Evolutionary conservation across 2,888 invertebrate genomes (phyloP), one percentile per base, ranked within the genome.

Genomic region (Galerucella calmariensis): DNA sequence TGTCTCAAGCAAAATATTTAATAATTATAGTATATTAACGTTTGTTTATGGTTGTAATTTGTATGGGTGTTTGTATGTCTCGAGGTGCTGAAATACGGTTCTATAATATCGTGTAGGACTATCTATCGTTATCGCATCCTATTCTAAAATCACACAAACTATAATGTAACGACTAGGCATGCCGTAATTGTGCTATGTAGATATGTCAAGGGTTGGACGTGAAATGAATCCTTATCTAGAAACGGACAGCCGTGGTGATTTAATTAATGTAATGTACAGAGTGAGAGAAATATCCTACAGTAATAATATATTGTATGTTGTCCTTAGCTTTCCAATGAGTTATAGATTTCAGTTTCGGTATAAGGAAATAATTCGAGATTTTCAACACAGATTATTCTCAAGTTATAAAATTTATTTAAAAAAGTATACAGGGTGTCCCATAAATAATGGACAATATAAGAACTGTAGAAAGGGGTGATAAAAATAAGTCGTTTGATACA

Each of bases 41-140:
- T 44, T 12, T 44, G 68, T 68, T 67, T 56, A 67, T 41, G 16
- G 24, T 51, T 27, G 27, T n/a, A 62, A 69, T 51, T 69, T 62
- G 69, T 35, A 2, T 27, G 27, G 2, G 62, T 69, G 35, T 41
- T 8, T 41, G 51, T 69, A 48, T 62, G 48, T 48, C 61, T 69
- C 41, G 69, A 69, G 51, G 62, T 62, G 62, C 53, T 69, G 62
- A 46, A 69, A 62, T 62, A 53, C 62, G 51, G 11, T 69, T 24
- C 12, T 12, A 20, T 46, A 59, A 46, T 35, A 59, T 69, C 62
- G 16, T 9, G 51, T 62, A 16, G 11, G 3, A 41, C 41, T 62
- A 62, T 62, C 62, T 62, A 41, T n/a, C n/a, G 62, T 62, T 62
- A 62, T 62, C 62, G 62, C 41, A 62, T n/a, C 41, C 41, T 62